Evolutionary conservation across 2,113 vertebrate species (phyloP), one percentile per base, ranked within the genome.

Genomic region (Podarcis raffonei): DNA sequence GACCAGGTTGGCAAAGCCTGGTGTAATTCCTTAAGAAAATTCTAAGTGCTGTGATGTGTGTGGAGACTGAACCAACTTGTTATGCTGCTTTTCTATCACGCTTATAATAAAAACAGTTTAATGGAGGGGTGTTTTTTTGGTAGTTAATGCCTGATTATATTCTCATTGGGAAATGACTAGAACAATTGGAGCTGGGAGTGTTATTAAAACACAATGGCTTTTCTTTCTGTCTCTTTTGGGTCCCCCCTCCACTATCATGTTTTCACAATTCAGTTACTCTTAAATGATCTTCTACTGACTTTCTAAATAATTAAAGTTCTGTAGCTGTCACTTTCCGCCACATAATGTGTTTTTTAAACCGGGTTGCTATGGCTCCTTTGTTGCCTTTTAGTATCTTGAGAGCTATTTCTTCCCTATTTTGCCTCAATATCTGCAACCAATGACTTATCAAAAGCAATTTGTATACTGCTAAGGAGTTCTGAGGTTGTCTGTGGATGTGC

Each of bases 291-390:
- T 77, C n/a, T 76, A 4, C 62, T 78, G 6, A 89, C 20, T 18
- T 20, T 82, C 27, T 79, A 3, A 18, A 81, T 85, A 57, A 85
- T 90, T 95, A 87, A 48, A 80, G 20, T 23, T 89, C 59, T 76
- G 1, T 35, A 83, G 7, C 81, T 90, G 20, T 39, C 39, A 25
- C 48, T 88, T 93, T 42, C 42, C 83, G 68, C 6, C 53, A 27
- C 74, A 53, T 37, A 35, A 66, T 16, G 83, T 85, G 74, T 85
- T 39, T 90, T 79, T 77, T 23, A 12, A 82, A 57, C n/a, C n/a
- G n/a, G 15, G 18, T 84, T 15, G 74, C 0, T 20, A 78, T 25
- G n/a, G 13, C 86, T 84, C 53, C n/a, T 39, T 83, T 82, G 83
- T 89, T 65, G 39, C 39, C 30, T 39, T 65, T 83, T 48, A 15